These are phyloP conservation scores for Strigamia maritima DNA, from an alignment of 2,888 invertebrate species.

Conservation along the genomic window DNA sequence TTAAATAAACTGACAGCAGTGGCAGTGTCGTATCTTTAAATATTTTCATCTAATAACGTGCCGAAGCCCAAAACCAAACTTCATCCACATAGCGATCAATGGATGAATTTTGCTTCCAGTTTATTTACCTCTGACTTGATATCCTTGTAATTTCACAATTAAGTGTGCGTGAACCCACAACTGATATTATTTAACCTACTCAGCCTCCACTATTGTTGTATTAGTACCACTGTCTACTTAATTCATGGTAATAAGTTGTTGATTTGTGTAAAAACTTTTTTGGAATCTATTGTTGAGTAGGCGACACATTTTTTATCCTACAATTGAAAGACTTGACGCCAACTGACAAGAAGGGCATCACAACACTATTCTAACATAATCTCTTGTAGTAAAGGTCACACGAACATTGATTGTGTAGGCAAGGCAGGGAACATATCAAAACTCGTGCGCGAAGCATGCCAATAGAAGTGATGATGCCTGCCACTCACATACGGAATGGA, in stretches of 20 bases:
- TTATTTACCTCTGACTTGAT: not conserved
- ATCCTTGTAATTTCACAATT: too few species aligned
- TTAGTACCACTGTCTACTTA: too few species aligned
- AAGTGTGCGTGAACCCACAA: too few species aligned
- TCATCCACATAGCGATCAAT: too few species aligned
- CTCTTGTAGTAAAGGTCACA: conserved; percentile 5
- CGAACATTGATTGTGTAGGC: conserved; percentile 10
- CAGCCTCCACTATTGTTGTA: too few species aligned
- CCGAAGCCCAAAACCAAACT: too few species aligned
- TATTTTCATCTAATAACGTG: too few species aligned
- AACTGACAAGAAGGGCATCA: not conserved
- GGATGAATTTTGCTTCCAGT: not conserved
- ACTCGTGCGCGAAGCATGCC: not conserved
- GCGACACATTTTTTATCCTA: not conserved
- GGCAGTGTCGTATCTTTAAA: not conserved
- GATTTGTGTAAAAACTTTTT: not conserved
- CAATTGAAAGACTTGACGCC: not conserved
- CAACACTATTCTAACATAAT: conserved; percentile 10
- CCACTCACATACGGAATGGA: conserved; percentile 6
- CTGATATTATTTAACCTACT: too few species aligned
- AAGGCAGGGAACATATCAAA: conserved; percentile 10
- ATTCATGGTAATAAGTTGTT: too few species aligned
- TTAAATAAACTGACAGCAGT: not conserved
- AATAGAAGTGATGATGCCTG: conserved; percentile 5
- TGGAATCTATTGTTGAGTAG: not conserved